Percentiles rank a stretch among this genome's conserved stretches.
phyloP scores from a whole-genome alignment of 2,797 vertebrate species.

The Rhinichthys osculus region DNA sequence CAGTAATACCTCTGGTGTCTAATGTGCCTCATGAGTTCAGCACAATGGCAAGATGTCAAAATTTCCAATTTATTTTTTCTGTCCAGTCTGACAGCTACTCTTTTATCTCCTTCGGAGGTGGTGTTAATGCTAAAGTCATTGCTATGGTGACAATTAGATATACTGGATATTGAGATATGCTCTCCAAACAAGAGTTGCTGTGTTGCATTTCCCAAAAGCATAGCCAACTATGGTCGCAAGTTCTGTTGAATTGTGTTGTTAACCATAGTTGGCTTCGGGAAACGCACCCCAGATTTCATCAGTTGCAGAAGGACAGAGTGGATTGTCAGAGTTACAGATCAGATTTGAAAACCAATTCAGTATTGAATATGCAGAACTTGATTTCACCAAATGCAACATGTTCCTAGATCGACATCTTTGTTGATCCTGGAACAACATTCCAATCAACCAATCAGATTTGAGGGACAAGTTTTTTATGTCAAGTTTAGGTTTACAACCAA shows the following conservation, averaged over 20 bases:
- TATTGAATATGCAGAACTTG: not conserved
- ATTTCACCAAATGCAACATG: not conserved
- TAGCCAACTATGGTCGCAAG: not conserved
- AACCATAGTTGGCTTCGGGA: not conserved
- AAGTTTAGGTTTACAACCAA: not conserved
- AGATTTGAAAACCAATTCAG: not conserved
- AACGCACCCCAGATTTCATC: not conserved
- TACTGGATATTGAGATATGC: not conserved
- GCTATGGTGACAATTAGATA: not conserved
- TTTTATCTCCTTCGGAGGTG: not conserved
- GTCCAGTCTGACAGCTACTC: not conserved
- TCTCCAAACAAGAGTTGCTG: not conserved
- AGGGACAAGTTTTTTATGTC: not conserved
- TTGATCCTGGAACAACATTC: not conserved
- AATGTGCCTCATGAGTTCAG: not conserved
- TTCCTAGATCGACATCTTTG: not conserved
- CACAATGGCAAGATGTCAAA: not conserved
- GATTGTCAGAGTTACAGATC: no score
- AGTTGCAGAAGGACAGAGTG: not conserved
- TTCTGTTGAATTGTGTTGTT: not conserved
- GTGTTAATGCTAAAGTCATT: not conserved
- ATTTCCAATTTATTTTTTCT: not conserved
- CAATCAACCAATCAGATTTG: not conserved
- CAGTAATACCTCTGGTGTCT: not conserved
- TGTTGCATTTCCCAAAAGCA: not conserved